phyloP scores from a whole-genome alignment of 2,113 vertebrate species.

The Struthio camelus region DNA sequence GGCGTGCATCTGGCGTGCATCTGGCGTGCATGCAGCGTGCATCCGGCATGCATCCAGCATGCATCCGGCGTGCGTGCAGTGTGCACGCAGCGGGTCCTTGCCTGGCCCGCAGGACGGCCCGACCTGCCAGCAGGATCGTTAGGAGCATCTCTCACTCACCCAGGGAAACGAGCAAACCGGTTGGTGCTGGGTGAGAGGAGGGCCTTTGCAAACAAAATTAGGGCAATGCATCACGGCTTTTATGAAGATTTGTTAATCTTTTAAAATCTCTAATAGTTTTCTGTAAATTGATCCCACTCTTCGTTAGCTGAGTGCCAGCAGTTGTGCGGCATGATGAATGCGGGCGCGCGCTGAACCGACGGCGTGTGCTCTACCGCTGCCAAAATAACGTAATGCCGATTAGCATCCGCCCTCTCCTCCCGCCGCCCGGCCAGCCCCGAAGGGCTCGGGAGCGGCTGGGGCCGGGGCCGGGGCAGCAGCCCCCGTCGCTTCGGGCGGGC shows the following conservation, averaged over 20 bases:
- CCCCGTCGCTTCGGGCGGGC: too few species aligned
- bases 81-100: background rate
- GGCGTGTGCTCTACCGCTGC: background rate
- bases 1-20: too few species aligned
- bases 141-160: background rate
- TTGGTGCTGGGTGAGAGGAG: background rate
- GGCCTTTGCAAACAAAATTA: background rate
- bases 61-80: too few species aligned
- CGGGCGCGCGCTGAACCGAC: background rate
- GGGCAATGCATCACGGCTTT: background rate
- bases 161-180: background rate
- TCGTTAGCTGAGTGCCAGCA: background rate
- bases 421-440: background rate
- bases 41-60: too few species aligned
- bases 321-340: background rate
- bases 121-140: background rate
- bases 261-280: background rate
- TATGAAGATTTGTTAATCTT: conserved; percentile 14
- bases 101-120: background rate
- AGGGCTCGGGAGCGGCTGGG: too few species aligned
- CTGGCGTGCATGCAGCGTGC: too few species aligned
- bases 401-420: background rate
- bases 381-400: background rate
- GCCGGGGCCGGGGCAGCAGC: too few species aligned
- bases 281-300: background rate